Base-by-base conservation (phyloP, 2,797 vertebrate species). In the Phalanger gymnotis region DNA sequence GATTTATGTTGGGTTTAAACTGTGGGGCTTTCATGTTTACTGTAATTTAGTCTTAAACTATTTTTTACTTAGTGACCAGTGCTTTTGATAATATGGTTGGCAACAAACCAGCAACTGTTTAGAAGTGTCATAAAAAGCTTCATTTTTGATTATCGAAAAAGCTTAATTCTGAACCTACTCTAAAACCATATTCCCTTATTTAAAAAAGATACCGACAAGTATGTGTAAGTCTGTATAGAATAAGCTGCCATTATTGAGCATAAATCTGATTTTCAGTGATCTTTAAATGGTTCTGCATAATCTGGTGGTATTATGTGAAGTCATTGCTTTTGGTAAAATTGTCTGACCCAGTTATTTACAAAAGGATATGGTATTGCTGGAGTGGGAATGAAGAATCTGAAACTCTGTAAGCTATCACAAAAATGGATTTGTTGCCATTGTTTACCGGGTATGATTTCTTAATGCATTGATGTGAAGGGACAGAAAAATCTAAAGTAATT, bases 1-100 rank as follows among this genome's bases (percentile, higher is more conserved):
- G 98, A 98, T 98, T 99, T 99, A 98, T 99, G 99, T 98, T 99
- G 98, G 98, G 99, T 99, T 99, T 98, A 99, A 99, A 99, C 99
- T 99, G 99, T 99, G 99, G 99, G 99, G 99, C 99, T 99, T 99
- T 99, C 99, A 99, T 99, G 98, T 99, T 99, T 99, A 99, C 99
- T 99, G 99, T 99, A 99, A 99, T 99, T 99, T 99, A 99, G 99
- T 99, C 99, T 99, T 99, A 99, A 99, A 99, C 99, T 99, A 99
- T 99, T 99, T 98, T 99, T 99, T 99, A 99, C 99, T 99, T 99
- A 97, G 98, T 99, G 99, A 98, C 98, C 98, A 98, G 99, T 99
- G 99, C 98, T 99, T 99, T 99, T 98, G 98, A 99, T 99, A 99
- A 99, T 98, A 98, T 99, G 99, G 99, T 99, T 99, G 99, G 99